phyloP scores from a whole-genome alignment of 2,888 invertebrate species.

The Malacosoma neustria region DNA sequence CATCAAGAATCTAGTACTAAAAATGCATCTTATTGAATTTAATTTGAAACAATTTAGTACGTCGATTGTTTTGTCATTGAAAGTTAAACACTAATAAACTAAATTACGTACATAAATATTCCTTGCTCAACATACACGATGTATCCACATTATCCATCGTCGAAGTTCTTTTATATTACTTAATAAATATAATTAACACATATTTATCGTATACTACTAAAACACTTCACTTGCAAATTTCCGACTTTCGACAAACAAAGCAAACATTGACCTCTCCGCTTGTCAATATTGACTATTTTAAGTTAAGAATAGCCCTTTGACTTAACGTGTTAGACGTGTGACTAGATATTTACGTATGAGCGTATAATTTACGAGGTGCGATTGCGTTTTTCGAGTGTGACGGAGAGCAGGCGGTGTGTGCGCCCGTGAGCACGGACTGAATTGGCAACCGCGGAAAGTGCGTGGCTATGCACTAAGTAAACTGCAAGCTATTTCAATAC shows the following conservation, averaged over 20 bases:
- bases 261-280: constrained; percentile 24
- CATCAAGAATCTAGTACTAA: too few relatives aligned
- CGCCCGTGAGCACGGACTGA: constrained; percentile 47
- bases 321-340: constrained; percentile 25
- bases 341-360: constrained; percentile 36
- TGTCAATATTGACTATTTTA: constrained; percentile 39
- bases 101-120: constrained; percentile 4
- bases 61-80: neutral
- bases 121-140: constrained; percentile 12
- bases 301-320: constrained; percentile 23
- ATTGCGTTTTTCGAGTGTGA: constrained; percentile 28
- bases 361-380: constrained; percentile 18
- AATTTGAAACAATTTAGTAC: too few relatives aligned
- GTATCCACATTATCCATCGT: constrained; percentile 13
- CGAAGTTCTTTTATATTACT: neutral
- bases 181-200: too few relatives aligned
- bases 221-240: neutral
- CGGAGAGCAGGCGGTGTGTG: constrained; percentile 41
- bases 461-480: constrained; percentile 37
- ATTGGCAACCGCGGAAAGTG: constrained; percentile 32
- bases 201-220: neutral
- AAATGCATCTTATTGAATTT: too few relatives aligned
- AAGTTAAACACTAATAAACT: neutral
- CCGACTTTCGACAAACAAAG: neutral
- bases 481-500: constrained; percentile 60